Percentiles rank a stretch among this genome's conserved stretches.
Conservation (phyloP, 2,797 vertebrate genomes). For the Xiphophorus birchmanni region DNA sequence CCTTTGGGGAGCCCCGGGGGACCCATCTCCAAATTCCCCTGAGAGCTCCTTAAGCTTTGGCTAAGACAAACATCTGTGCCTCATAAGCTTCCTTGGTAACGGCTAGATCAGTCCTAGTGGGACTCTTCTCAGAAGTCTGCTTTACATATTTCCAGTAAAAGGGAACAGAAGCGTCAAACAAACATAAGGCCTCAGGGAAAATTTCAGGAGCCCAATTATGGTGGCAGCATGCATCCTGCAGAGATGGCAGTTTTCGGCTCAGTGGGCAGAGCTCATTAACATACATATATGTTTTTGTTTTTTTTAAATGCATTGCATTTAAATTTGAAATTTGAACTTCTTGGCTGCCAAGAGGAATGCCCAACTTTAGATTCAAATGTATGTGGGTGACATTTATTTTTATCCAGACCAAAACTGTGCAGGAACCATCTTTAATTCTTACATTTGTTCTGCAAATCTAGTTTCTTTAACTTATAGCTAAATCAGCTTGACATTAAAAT, state of each 20-base stretch:
- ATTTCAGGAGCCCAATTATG: neutral
- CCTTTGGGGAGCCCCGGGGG: neutral
- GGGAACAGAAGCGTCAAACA: neutral
- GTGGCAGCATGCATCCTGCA: neutral
- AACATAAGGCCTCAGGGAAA: neutral
- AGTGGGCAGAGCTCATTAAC: neutral
- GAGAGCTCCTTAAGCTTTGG: constrained; percentile 4
- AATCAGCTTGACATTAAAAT: neutral
- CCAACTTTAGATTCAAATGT: neutral
- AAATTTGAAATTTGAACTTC: neutral
- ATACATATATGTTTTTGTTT: no score
- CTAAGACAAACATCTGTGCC: neutral
- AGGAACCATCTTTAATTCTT: neutral
- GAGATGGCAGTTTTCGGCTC: neutral
- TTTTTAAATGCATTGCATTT: neutral
- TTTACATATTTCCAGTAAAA: constrained; percentile 4
- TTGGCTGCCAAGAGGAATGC: neutral
- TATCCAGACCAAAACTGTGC: neutral
- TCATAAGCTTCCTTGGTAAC: neutral
- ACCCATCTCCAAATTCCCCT: neutral
- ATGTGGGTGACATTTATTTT: neutral
- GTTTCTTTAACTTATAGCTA: neutral
- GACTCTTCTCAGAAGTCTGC: neutral
- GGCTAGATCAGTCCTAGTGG: neutral
- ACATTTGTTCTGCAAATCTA: neutral